Evolutionary conservation across 2,888 invertebrate genomes (phyloP).

Genomic region (Sinohyriopsis cumingii): DNA sequence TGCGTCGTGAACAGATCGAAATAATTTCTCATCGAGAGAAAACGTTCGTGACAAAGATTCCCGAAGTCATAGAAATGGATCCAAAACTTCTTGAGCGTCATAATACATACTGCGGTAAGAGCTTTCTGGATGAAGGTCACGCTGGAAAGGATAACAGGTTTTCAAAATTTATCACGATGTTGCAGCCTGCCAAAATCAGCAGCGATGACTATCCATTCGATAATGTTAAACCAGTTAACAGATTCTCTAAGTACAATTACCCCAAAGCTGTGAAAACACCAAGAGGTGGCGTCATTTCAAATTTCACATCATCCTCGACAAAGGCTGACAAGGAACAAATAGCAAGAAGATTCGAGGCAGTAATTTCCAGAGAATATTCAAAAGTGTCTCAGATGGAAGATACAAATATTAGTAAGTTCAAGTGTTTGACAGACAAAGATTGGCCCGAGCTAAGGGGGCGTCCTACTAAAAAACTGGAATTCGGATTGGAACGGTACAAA

Average conservation of each 20-base stretch:
- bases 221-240: constrained; percentile 45
- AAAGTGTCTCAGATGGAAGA: constrained; percentile 16
- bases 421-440: background rate
- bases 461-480: constrained; percentile 34
- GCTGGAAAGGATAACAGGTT: constrained; percentile 54
- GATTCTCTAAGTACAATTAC: constrained; percentile 41
- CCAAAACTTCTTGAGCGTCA: constrained; percentile 48
- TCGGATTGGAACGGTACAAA: constrained; percentile 37
- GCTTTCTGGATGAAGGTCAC: constrained; percentile 40
- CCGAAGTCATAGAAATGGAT: constrained; percentile 57
- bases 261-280: constrained; percentile 23
- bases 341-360: constrained; percentile 30
- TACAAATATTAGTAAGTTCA: background rate
- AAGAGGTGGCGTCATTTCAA: constrained; percentile 19
- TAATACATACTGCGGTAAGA: constrained; percentile 54
- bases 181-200: constrained; percentile 43
- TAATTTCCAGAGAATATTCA: constrained; percentile 35
- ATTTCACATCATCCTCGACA: constrained; percentile 26
- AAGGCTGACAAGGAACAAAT: constrained; percentile 31
- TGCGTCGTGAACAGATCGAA: constrained; percentile 58
- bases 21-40: constrained; percentile 56
- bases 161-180: constrained; percentile 38
- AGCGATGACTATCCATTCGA: constrained; percentile 40
- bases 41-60: constrained; percentile 60
- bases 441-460: constrained; percentile 14